These are phyloP conservation scores for Oasisia sp. DNA, from an alignment of 2,888 invertebrate species.

Conservation along the genomic window DNA sequence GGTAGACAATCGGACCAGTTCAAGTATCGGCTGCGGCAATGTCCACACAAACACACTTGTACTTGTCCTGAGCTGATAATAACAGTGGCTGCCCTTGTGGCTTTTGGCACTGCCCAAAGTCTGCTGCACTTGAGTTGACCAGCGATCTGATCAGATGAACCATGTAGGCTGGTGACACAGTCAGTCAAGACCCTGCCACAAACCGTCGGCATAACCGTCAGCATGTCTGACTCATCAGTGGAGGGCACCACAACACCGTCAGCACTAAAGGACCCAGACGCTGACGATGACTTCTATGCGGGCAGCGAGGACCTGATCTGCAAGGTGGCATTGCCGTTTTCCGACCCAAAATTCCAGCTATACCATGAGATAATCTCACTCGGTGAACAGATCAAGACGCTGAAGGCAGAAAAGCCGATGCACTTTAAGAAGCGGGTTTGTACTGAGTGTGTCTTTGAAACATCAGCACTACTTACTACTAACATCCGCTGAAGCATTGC, in stretches of 20 bases:
- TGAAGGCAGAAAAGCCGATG: conserved; percentile 31
- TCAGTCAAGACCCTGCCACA: neutral
- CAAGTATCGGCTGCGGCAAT: neutral
- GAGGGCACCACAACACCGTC: neutral
- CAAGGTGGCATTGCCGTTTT: conserved; percentile 18
- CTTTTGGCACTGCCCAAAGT: neutral
- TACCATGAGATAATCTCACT: conserved; percentile 25
- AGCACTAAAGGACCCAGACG: neutral
- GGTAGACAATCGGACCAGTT: neutral
- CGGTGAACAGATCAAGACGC: conserved; percentile 30
- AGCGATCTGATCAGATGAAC: neutral
- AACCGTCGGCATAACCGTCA: neutral
- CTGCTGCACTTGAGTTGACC: neutral
- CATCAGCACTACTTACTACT: neutral
- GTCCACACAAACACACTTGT: neutral
- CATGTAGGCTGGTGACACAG: neutral
- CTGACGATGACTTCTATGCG: neutral
- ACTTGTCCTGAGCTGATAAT: neutral
- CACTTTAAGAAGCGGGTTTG: conserved; percentile 28
- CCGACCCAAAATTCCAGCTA: neutral
- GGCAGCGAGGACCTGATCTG: neutral
- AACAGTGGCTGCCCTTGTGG: neutral
- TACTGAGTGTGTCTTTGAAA: neutral
- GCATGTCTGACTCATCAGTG: neutral
- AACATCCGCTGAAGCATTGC: neutral